Conservation (phyloP, 2,797 vertebrate genomes). For the Sebastes nivosus region DNA sequence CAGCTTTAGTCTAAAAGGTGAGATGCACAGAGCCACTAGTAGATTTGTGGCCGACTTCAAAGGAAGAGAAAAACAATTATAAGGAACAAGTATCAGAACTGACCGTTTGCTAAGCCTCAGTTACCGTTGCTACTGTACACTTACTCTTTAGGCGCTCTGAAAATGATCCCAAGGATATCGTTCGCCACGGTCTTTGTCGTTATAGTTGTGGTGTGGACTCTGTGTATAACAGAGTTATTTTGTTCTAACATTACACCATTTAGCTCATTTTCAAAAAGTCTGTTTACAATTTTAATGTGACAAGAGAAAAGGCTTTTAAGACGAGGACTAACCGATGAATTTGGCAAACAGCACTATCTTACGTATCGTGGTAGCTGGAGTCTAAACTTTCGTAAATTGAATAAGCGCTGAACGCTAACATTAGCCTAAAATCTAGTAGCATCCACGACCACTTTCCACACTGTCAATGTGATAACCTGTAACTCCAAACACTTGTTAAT, state of each 20-base stretch:
- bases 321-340: neutral
- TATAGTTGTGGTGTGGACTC: neutral
- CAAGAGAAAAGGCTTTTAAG: neutral
- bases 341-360: neutral
- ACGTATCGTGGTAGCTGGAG: neutral
- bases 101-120: neutral
- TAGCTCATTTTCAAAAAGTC: neutral
- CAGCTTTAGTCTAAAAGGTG: neutral
- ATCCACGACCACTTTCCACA: neutral
- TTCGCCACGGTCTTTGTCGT: neutral
- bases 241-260: neutral
- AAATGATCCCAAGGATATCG: neutral
- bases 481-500: neutral
- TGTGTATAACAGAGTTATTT: neutral
- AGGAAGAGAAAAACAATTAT: neutral
- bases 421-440: neutral
- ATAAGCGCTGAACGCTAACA: neutral
- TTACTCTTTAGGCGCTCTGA: neutral
- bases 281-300: neutral
- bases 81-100: neutral
- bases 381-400: neutral
- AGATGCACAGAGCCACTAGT: neutral
- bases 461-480: neutral
- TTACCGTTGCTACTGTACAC: neutral
- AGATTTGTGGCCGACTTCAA: neutral